Conservation (phyloP, 1,140 invertebrate genomes). For the Nomia melanderi region DNA sequence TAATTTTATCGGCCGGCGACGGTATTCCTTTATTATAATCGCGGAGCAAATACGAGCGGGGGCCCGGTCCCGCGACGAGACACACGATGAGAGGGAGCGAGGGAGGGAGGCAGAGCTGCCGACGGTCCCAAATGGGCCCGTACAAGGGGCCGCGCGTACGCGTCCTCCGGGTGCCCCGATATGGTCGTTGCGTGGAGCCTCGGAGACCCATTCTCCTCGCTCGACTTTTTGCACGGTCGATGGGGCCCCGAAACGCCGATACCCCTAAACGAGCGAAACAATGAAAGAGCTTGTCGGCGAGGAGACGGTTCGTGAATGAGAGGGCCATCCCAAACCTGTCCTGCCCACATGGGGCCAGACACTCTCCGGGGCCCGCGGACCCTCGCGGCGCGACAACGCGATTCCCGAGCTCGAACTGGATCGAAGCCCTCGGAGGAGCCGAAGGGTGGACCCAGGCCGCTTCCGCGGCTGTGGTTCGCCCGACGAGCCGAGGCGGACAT, state of each 20-base stretch:
- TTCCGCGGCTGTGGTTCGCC: not conserved
- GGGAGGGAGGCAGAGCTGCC: too few species aligned
- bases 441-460: constrained; percentile 9
- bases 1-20: constrained; percentile 40
- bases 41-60: constrained; percentile 18
- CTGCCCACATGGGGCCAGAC: constrained; percentile 66
- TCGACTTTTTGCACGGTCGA: constrained; percentile 69
- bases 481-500: too few species aligned
- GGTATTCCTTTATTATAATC: constrained; percentile 49
- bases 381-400: constrained; percentile 56
- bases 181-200: constrained; percentile 61
- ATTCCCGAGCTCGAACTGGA: constrained; percentile 54
- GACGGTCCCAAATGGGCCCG: constrained; percentile 31
- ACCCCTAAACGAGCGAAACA: constrained; percentile 72
- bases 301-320: constrained; percentile 73
- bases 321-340: constrained; percentile 67
- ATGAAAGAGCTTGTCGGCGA: constrained; percentile 69
- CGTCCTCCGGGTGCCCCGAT: constrained; percentile 58
- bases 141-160: constrained; percentile 28
- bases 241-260: constrained; percentile 67
- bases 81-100: too few species aligned
- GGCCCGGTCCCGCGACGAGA: too few species aligned
- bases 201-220: constrained; percentile 62
- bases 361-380: constrained; percentile 42
- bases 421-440: constrained; percentile 43